Conservation (phyloP, 2,888 invertebrate species). For the Baronia brevicornis region DNA sequence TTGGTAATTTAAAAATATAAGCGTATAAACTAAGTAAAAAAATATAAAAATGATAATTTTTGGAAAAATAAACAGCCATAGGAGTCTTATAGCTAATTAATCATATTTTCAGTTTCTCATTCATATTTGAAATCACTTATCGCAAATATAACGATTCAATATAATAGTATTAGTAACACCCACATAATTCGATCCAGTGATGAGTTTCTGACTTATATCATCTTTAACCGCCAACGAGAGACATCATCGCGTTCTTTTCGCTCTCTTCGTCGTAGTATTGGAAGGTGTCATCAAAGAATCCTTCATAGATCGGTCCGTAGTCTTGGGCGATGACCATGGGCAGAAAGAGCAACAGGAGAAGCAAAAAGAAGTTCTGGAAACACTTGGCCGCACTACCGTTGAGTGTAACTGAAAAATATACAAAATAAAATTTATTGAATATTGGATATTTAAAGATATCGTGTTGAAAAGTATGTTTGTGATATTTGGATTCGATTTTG, state of each 20-base stretch:
- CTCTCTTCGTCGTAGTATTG: constrained; percentile 29
- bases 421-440: constrained; percentile 5
- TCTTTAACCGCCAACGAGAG: constrained; percentile 41
- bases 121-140: too few relatives aligned
- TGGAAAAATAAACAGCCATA: too few relatives aligned
- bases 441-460: too few relatives aligned
- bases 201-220: constrained; percentile 15
- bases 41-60: too few relatives aligned
- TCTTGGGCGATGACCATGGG: constrained; percentile 45
- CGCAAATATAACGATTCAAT: too few relatives aligned
- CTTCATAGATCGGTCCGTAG: constrained; percentile 15
- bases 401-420: constrained; percentile 53
- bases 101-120: too few relatives aligned
- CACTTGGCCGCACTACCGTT: constrained; percentile 37
- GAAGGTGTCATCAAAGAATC: constrained; percentile 26
- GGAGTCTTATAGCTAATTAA: too few relatives aligned
- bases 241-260: constrained; percentile 22
- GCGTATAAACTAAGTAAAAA: too few relatives aligned
- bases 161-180: too few relatives aligned
- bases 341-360: constrained; percentile 47
- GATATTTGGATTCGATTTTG: too few relatives aligned
- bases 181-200: constrained; percentile 8
- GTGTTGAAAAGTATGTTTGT: too few relatives aligned
- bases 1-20: too few relatives aligned
- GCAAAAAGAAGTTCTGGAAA: constrained; percentile 47